Evolutionary conservation across 2,888 invertebrate genomes (phyloP).

Genomic region (Galeruca laticollis): DNA sequence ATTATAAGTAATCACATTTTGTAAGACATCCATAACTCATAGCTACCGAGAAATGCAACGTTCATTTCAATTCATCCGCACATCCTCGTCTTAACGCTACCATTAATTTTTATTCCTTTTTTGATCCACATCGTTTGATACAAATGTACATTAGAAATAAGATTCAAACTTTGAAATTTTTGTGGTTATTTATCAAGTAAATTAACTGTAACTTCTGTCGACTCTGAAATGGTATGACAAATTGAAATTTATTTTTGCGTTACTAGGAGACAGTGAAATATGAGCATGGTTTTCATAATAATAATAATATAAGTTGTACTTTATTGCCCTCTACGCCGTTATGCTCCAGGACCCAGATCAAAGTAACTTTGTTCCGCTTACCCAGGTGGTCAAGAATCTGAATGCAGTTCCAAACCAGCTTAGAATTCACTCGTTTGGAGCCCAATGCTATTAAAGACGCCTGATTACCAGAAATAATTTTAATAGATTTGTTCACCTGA

Average conservation of each 20-base stretch:
- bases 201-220: neutral
- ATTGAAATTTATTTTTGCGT: neutral
- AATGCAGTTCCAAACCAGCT: too few species aligned
- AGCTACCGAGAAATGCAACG: slow-evolving; percentile 33
- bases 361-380: too few species aligned
- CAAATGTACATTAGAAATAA: neutral
- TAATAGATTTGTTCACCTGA: too few species aligned
- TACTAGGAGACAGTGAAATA: too few species aligned
- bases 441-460: too few species aligned
- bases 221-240: slow-evolving; percentile 2
- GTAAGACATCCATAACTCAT: slow-evolving; percentile 38
- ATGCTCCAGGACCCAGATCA: too few species aligned
- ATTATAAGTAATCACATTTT: slow-evolving; percentile 44
- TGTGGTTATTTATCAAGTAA: slow-evolving; percentile 2
- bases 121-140: neutral
- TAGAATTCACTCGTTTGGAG: too few species aligned
- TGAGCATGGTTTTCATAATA: too few species aligned
- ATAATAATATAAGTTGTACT: too few species aligned
- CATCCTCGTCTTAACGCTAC: slow-evolving; percentile 34
- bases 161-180: neutral
- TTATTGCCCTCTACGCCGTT: too few species aligned
- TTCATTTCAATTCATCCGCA: slow-evolving; percentile 36
- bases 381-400: too few species aligned
- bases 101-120: slow-evolving; percentile 36
- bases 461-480: too few species aligned